Evolutionary conservation across 2,113 vertebrate genomes (phyloP), one percentile per base, ranked within the genome.

Genomic region (Oncorhynchus masou): DNA sequence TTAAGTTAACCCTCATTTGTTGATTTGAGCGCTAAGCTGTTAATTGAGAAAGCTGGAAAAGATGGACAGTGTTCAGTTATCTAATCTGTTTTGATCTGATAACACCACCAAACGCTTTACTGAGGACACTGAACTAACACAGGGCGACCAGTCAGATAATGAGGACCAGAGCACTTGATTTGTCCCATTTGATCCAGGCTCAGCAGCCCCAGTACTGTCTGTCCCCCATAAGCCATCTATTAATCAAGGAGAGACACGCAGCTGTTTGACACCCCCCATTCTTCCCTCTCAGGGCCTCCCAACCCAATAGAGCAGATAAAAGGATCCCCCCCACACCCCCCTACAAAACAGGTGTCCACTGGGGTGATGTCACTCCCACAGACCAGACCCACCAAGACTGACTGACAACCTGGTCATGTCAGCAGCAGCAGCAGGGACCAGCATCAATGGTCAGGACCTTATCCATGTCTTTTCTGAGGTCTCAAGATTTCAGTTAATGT

Each of bases 271-370:
- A 62, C 59, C 59, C 59, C 54, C 39, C 39, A n/a, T 22, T n/a
- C n/a, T 16, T 62, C 59, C n/a, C 20, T 62, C n/a, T 9, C 59
- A 62, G 59, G 59, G 59, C n/a, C 59, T 13, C 59, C n/a, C 59
- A 16, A 62, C 59, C n/a, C n/a, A 24, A 62, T 24, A 62, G 59
- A 62, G 59, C 59, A 62, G 59, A 62, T 62, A 62, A 62, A 62
- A 62, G 59, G n/a, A 62, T 24, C 39, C 34, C 34, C 34, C 34
- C 34, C 34, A 7, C 59, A n/a, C 15, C 15, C n/a, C 59, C n/a
- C 59, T 16, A n/a, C 59, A 62, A n/a, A 62, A 62, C 59, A 62
- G 59, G 59, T 62, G 59, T 62, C n/a, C 59, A 22, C 59, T 62
- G 59, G 59, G 59, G n/a, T 62, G 59, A 62, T 16, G 59, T 62